phyloP scores from a whole-genome alignment of 2,888 invertebrate genomes.

The Colostygia pectinataria region DNA sequence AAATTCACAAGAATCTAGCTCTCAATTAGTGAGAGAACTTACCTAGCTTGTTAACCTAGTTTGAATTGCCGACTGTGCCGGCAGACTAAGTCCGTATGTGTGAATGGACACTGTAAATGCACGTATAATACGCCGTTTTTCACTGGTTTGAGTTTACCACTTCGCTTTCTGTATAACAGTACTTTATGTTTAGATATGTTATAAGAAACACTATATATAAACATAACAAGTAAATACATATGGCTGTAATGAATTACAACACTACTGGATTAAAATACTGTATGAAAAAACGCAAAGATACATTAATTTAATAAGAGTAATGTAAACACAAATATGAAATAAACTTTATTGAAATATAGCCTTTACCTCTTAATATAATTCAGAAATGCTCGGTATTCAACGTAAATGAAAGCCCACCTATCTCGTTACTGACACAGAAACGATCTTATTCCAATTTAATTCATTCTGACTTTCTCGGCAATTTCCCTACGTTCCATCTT shows the following conservation, averaged over 20 bases:
- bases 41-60: constrained; percentile 59
- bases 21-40: constrained; percentile 51
- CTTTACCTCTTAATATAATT: constrained; percentile 8
- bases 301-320: not conserved
- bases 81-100: no score
- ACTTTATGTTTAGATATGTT: no score
- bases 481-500: constrained; percentile 19
- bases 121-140: no score
- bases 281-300: no score
- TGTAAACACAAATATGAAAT: not conserved
- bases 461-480: constrained; percentile 27
- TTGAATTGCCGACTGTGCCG: constrained; percentile 45
- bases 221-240: no score
- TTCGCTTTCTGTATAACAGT: no score
- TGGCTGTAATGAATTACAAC: no score
- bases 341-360: not conserved
- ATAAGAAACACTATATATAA: no score
- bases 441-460: constrained; percentile 28
- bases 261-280: no score
- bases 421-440: constrained; percentile 22
- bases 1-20: constrained; percentile 43
- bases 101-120: no score
- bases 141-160: not conserved
- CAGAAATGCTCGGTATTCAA: constrained; percentile 4
- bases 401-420: constrained; percentile 19